Conservation (phyloP, 2,888 invertebrate species). For the Heliconius cydno region DNA sequence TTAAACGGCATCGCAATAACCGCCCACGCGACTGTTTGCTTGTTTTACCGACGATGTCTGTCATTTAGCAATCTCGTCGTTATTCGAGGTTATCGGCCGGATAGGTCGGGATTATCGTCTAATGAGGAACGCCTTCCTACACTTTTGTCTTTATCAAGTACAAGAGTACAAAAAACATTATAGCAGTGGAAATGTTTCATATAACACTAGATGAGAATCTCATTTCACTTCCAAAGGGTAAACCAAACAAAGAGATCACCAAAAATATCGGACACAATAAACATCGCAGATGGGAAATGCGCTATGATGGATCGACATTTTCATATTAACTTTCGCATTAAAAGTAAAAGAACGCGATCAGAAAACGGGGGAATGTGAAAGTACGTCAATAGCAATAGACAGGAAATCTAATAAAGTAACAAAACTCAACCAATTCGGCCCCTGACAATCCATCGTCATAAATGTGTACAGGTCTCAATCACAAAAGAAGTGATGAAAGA, state of each 20-base stretch:
- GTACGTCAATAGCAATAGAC: slow-evolving; percentile 55
- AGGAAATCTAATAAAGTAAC: slow-evolving; percentile 67
- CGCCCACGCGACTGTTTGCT: slow-evolving; percentile 37
- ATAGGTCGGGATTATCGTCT: slow-evolving; percentile 40
- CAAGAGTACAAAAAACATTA: background rate
- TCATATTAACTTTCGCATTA: slow-evolving; percentile 43
- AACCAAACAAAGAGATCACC: slow-evolving; percentile 24
- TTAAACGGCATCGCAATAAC: slow-evolving; percentile 48
- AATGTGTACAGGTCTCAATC: slow-evolving; percentile 71
- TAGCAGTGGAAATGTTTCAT: slow-evolving; percentile 5
- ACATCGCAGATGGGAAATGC: slow-evolving; percentile 32
- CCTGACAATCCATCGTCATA: slow-evolving; percentile 72
- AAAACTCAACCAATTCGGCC: slow-evolving; percentile 68
- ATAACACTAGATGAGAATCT: slow-evolving; percentile 22
- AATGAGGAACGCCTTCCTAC: slow-evolving; percentile 37
- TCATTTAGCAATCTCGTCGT: slow-evolving; percentile 42
- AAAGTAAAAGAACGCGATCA: slow-evolving; percentile 45
- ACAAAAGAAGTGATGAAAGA: slow-evolving; percentile 81
- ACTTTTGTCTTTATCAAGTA: background rate
- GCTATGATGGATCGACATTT: slow-evolving; percentile 41
- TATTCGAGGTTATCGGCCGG: slow-evolving; percentile 41
- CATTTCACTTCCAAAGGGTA: slow-evolving; percentile 18
- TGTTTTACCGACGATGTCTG: slow-evolving; percentile 41
- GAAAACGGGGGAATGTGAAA: slow-evolving; percentile 52
- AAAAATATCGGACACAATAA: slow-evolving; percentile 35